Evolutionary conservation across 2,113 vertebrate genomes (phyloP), one percentile per base, ranked within the genome.

Genomic region (Chionis minor): DNA sequence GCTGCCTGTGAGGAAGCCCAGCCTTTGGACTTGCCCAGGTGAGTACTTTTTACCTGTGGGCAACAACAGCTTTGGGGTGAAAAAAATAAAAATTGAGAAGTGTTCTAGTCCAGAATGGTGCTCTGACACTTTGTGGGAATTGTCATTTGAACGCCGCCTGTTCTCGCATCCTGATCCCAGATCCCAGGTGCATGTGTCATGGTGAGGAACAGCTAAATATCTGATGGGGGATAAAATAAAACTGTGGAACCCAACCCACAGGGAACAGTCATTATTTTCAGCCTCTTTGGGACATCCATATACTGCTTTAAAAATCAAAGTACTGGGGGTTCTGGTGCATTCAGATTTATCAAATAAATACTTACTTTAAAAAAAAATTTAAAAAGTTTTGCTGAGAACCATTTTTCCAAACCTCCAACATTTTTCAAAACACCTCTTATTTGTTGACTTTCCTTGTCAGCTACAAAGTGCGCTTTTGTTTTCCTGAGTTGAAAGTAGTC

Each of bases 401-500:
- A 42, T 70, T 70, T 88, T 77, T 61, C 55, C 19, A 75, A 47
- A 26, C 17, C 30, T 59, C 62, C 69, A 51, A 51, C 49, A 19
- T 61, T 59, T 83, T 84, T 54, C 44, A 82, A 82, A 92, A 63
- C 35, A 35, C 20, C 21, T 45, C 40, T 28, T 70, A 69, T 80
- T 86, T 87, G 47, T 90, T 83, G 89, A 86, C 72, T 83, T 79
- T 30, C 56, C 51, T 7, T 49, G 42, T 72, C 67, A 65, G 71
- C 45, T 65, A 79, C 55, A 94, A 91, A 94, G 85, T 6, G 9
- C 2, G 12, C 44, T 89, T 87, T 61, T 58, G 30, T 24, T 67
- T 96, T 94, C 89, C 73, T 66, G 92, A 97, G 73, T 62, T 91
- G 49, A 86, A 95, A 91, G 56, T 54, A 90, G 45, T 12, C 3